Conservation (phyloP, 2,888 invertebrate species). For the Drosophila leonis region DNA sequence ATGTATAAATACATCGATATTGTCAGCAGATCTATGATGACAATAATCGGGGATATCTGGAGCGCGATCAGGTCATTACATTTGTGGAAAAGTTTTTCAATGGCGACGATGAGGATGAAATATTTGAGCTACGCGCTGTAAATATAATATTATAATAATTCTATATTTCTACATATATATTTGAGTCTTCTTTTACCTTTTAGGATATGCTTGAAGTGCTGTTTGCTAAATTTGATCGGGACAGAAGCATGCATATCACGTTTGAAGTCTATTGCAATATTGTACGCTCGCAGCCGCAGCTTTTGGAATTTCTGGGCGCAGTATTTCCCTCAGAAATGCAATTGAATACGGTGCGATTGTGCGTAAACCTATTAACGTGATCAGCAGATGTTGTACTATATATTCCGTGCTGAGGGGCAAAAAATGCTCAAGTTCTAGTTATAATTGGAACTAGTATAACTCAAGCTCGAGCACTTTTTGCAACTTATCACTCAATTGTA, state of each 20-base stretch:
- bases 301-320: constrained; percentile 60
- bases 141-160: neutral
- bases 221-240: constrained; percentile 59
- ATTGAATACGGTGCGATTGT: constrained; percentile 31
- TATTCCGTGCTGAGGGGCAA: neutral
- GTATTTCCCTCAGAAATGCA: constrained; percentile 43
- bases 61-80: constrained; percentile 89
- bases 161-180: neutral
- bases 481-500: constrained; percentile 6
- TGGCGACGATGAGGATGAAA: constrained; percentile 88
- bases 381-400: neutral
- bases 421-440: constrained; percentile 3
- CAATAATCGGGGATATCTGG: constrained; percentile 88
- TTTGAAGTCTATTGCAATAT: constrained; percentile 44
- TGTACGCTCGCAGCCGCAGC: constrained; percentile 54
- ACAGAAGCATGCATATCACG: constrained; percentile 50
- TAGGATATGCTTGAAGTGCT: constrained; percentile 65
- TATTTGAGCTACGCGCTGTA: constrained; percentile 86
- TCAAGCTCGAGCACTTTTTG: constrained; percentile 13
- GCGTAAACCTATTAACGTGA: neutral
- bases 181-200: neutral
- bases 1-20: neutral
- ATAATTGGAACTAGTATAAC: neutral
- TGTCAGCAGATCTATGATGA: constrained; percentile 87
- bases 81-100: constrained; percentile 84